Conservation (phyloP, 2,888 invertebrate species). For the Stenodema calcarata region DNA sequence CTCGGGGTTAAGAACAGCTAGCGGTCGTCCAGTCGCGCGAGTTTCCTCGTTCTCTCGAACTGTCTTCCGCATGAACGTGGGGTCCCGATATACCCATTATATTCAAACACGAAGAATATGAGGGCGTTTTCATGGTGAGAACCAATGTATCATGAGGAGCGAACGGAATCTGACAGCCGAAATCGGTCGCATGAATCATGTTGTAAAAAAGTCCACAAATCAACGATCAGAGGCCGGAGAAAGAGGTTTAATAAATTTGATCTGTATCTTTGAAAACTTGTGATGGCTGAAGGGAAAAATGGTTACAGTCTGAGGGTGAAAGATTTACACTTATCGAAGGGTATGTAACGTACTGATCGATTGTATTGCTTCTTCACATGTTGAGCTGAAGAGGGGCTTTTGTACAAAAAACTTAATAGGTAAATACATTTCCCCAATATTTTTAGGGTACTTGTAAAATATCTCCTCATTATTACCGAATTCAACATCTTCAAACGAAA, state of each 20-base stretch:
- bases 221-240: neutral
- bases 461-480: too few species aligned
- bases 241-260: neutral
- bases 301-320: neutral
- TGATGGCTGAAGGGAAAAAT: neutral
- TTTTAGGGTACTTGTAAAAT: too few species aligned
- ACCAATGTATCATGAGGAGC: neutral
- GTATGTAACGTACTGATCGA: neutral
- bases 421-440: too few species aligned
- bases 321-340: too few species aligned
- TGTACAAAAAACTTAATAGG: neutral
- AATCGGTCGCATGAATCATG: constrained; percentile 18
- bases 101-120: neutral
- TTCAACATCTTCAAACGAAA: too few species aligned
- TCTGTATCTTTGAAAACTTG: neutral
- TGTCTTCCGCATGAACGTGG: neutral
- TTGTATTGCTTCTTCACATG: neutral
- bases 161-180: constrained; percentile 5
- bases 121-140: neutral
- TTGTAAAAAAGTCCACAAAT: neutral
- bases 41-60: neutral
- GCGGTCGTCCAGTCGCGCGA: too few species aligned
- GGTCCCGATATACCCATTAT: neutral
- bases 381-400: too few species aligned
- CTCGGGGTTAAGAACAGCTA: neutral